These are phyloP conservation scores for Hirtodrosophila cameraria DNA, from an alignment of 2,888 invertebrate species.

Conservation along the genomic window DNA sequence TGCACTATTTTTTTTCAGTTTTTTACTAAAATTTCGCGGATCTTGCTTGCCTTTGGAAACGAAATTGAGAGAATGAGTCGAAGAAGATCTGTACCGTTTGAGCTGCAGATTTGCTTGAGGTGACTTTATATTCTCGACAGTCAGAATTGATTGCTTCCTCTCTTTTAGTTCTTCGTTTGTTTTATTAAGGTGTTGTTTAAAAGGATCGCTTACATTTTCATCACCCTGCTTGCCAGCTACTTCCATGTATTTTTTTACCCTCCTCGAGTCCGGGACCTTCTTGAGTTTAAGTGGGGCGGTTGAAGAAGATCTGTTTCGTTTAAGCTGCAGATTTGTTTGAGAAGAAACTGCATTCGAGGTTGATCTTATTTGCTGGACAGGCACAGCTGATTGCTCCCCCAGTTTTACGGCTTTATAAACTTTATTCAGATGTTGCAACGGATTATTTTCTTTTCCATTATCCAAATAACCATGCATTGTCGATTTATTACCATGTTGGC, in stretches of 20 bases:
- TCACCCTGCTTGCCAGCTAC: too few species aligned
- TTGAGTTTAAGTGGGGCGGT: constrained; percentile 24
- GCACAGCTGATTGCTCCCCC: background rate
- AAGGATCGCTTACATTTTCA: background rate
- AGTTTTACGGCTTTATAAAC: background rate
- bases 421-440: background rate
- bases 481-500: too few species aligned
- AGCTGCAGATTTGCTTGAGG: background rate
- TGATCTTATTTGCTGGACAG: background rate
- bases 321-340: background rate
- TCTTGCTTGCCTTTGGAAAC: constrained; percentile 32
- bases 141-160: background rate
- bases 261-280: too few species aligned
- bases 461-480: too few species aligned
- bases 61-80: constrained; percentile 56
- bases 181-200: background rate
- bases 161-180: background rate
- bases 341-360: background rate
- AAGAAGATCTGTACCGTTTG: background rate
- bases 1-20: too few species aligned
- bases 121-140: background rate
- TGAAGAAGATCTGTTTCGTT: background rate
- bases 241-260: too few species aligned
- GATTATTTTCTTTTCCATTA: background rate
- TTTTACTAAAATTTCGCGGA: constrained; percentile 64